A percentile compares a stretch with the other conserved stretches of the same genome.
phyloP scores from a whole-genome alignment of 2,113 vertebrate species.

The Parus major region DNA sequence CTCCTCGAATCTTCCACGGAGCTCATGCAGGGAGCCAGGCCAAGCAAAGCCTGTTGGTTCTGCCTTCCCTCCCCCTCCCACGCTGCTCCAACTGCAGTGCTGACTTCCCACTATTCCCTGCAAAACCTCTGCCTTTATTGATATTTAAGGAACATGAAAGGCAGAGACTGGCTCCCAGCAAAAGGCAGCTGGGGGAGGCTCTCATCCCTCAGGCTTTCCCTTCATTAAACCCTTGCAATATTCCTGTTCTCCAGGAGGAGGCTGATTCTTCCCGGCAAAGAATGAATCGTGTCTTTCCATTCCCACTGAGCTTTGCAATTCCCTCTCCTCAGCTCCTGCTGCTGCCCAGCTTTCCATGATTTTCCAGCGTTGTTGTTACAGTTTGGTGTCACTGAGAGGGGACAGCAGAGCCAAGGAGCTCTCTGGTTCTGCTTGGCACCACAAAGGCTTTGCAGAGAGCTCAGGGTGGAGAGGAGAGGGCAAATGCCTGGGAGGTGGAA shows the following conservation, averaged over 20 bases:
- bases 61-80: not conserved
- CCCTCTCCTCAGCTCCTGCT: not conserved
- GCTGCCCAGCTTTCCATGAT: not conserved
- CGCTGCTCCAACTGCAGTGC: not conserved
- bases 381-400: not conserved
- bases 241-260: constrained; percentile 36
- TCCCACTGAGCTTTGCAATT: not conserved
- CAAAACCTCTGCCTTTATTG: not conserved
- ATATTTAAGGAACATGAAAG: not conserved
- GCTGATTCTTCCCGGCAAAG: not conserved
- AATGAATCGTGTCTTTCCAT: not conserved
- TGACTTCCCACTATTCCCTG: not conserved
- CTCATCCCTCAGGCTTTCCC: not conserved
- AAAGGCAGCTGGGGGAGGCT: not conserved
- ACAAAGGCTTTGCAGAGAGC: not conserved
- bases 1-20: not conserved
- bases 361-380: not conserved
- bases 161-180: not conserved
- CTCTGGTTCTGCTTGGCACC: not conserved
- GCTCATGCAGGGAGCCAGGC: not conserved
- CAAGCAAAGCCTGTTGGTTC: not conserved
- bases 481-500: not conserved
- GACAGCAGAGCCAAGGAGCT: not conserved
- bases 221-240: not conserved
- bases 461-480: not conserved